Percentiles rank a stretch among this genome's conserved stretches.
phyloP scores from a whole-genome alignment of 2,888 invertebrate species.

The Nudaria mundana region DNA sequence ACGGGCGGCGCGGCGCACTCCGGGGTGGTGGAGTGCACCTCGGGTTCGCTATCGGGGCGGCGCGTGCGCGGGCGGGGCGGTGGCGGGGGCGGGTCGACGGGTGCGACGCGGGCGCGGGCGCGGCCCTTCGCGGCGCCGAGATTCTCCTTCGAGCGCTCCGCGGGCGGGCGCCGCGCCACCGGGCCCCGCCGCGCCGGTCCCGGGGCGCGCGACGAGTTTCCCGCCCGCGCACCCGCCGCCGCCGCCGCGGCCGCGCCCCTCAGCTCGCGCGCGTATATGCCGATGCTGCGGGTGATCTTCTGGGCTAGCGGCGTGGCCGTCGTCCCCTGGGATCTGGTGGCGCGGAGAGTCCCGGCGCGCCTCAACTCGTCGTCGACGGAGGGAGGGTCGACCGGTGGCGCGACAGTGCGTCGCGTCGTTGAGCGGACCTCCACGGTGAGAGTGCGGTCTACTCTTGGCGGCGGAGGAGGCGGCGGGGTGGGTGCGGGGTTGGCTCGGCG shows the following conservation, averaged over 20 bases:
- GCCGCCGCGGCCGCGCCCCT: constrained; percentile 42
- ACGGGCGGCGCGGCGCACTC: constrained; percentile 35
- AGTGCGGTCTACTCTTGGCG: constrained; percentile 27
- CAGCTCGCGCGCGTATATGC: constrained; percentile 46
- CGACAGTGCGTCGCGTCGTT: constrained; percentile 23
- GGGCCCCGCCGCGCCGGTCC: constrained; percentile 62
- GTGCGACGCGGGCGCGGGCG: constrained; percentile 52
- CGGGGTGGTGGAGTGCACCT: constrained; percentile 58
- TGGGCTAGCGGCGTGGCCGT: constrained; percentile 42
- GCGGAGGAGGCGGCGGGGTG: constrained; percentile 25
- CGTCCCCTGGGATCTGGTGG: constrained; percentile 43
- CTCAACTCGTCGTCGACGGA: constrained; percentile 33
- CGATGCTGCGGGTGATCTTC: constrained; percentile 49
- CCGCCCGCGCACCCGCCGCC: constrained; percentile 50
- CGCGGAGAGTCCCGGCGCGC: constrained; percentile 30
- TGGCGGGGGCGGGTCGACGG: constrained; percentile 47
- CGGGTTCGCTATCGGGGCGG: constrained; percentile 43
- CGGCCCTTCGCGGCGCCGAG: constrained; percentile 56
- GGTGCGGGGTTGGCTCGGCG: constrained; percentile 44
- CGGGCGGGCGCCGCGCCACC: constrained; percentile 57
- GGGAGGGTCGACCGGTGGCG: constrained; percentile 26
- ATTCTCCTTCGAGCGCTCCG: constrained; percentile 72
- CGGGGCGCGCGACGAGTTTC: constrained; percentile 71
- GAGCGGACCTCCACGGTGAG: constrained; percentile 18
- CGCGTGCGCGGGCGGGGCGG: constrained; percentile 34